phyloP scores from a whole-genome alignment of 1,140 invertebrate genomes.

The Drosophila nigrodunni region DNA sequence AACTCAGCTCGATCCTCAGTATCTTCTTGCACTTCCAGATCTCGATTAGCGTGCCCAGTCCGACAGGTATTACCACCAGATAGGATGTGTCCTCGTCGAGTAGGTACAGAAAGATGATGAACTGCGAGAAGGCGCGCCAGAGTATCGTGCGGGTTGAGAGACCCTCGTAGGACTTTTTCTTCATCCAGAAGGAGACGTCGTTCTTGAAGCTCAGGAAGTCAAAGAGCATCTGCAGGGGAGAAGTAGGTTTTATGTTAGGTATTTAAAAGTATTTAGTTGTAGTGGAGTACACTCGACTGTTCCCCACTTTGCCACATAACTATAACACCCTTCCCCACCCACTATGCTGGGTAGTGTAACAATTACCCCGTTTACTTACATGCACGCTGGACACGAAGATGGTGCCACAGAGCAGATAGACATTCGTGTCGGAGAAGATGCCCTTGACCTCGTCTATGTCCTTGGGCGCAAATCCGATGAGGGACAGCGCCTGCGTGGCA shows the following conservation, averaged over 20 bases:
- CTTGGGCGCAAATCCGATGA: slow-evolving; percentile 95
- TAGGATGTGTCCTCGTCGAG: slow-evolving; percentile 96
- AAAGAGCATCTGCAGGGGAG: slow-evolving; percentile 91
- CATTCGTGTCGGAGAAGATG: slow-evolving; percentile 97
- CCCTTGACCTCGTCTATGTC: slow-evolving; percentile 98
- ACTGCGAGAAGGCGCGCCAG: slow-evolving; percentile 97
- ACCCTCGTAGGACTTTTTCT: slow-evolving; percentile 93
- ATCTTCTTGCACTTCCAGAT: slow-evolving; percentile 98
- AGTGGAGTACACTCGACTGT: no score
- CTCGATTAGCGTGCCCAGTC: slow-evolving; percentile 91
- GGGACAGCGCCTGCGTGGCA: slow-evolving; percentile 90
- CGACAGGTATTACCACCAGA: slow-evolving; percentile 94
- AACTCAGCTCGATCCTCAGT: slow-evolving; percentile 89
- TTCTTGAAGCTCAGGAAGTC: slow-evolving; percentile 99
- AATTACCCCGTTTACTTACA: slow-evolving; percentile 87
- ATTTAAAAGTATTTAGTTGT: no score
- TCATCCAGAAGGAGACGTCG: slow-evolving; percentile 97
- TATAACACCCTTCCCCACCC: no score
- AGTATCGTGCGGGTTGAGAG: slow-evolving; percentile 94
- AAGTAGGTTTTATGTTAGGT: no score
- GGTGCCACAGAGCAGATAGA: slow-evolving; percentile 96
- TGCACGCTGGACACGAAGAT: slow-evolving; percentile 96
- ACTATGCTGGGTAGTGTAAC: no score
- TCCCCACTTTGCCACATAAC: no score
- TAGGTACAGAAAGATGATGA: slow-evolving; percentile 97